Evolutionary conservation across 2,888 invertebrate species (phyloP).

Genomic region (Hermaeophaga mercurialis): DNA sequence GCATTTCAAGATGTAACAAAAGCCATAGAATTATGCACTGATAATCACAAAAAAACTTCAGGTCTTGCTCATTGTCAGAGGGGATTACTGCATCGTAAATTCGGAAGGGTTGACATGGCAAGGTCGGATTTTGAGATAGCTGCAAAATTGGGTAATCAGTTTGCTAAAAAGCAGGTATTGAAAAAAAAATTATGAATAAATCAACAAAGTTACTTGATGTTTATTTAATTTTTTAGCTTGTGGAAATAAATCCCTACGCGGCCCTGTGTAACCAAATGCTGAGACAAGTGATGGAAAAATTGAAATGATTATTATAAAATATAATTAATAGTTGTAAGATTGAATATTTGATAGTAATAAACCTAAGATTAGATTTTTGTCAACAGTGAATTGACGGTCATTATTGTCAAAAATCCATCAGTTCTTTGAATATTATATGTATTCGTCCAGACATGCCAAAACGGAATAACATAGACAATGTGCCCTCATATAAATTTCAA

Average conservation of each 20-base stretch:
- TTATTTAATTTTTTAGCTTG: conserved; percentile 66
- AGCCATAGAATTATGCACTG: conserved; percentile 71
- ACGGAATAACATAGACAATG: too few relatives aligned
- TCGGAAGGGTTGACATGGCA: conserved; percentile 72
- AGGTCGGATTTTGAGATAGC: conserved; percentile 77
- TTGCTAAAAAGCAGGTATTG: conserved; percentile 85
- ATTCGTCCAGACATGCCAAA: too few relatives aligned
- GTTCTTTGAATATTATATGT: too few relatives aligned
- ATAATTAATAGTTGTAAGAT: too few relatives aligned
- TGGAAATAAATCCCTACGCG: conserved; percentile 91
- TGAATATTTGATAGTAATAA: background rate
- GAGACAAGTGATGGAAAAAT: conserved; percentile 70
- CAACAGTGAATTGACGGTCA: too few relatives aligned
- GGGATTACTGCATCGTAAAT: conserved; percentile 75
- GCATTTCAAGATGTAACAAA: conserved; percentile 76
- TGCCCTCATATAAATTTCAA: too few relatives aligned
- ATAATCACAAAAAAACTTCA: conserved; percentile 61
- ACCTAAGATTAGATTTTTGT: too few relatives aligned
- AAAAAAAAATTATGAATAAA: too few relatives aligned
- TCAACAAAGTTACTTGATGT: too few relatives aligned
- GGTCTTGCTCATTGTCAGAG: conserved; percentile 85
- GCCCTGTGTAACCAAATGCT: conserved; percentile 96
- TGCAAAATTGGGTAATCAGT: conserved; percentile 80
- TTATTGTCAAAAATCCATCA: too few relatives aligned
- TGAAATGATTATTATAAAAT: conserved; percentile 39